Evolutionary conservation across 2,888 invertebrate genomes (phyloP).

Genomic region (Limnephilus rhombicus): DNA sequence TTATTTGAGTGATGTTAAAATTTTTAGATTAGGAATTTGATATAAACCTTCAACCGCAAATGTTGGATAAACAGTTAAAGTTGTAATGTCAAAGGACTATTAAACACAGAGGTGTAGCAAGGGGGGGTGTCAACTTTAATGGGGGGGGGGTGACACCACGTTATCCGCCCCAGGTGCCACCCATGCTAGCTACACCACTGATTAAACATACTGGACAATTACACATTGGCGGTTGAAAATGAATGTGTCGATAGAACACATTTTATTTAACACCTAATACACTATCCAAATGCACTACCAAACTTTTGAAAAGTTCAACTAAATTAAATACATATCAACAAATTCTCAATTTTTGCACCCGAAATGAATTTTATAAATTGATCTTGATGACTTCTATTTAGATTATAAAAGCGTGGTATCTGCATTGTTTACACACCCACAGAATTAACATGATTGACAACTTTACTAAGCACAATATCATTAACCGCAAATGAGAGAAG

Average conservation of each 20-base stretch:
- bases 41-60: neutral
- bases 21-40: neutral
- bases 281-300: neutral
- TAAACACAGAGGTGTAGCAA: too few species aligned
- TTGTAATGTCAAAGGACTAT: neutral
- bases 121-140: too few species aligned
- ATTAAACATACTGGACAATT: neutral
- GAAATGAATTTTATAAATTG: neutral
- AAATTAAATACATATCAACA: neutral
- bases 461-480: neutral
- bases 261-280: neutral
- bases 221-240: neutral
- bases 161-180: too few species aligned
- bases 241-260: neutral
- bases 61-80: neutral
- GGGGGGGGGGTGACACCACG: too few species aligned
- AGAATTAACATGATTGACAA: neutral
- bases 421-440: neutral
- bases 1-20: neutral
- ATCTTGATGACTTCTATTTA: neutral
- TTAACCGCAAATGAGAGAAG: constrained; percentile 22
- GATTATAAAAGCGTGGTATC: neutral
- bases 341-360: neutral
- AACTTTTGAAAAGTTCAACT: neutral
- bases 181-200: too few species aligned